Conservation (phyloP, 35 echinoderm and acorn worm genomes). For the Eucidaris tribuloides region DNA sequence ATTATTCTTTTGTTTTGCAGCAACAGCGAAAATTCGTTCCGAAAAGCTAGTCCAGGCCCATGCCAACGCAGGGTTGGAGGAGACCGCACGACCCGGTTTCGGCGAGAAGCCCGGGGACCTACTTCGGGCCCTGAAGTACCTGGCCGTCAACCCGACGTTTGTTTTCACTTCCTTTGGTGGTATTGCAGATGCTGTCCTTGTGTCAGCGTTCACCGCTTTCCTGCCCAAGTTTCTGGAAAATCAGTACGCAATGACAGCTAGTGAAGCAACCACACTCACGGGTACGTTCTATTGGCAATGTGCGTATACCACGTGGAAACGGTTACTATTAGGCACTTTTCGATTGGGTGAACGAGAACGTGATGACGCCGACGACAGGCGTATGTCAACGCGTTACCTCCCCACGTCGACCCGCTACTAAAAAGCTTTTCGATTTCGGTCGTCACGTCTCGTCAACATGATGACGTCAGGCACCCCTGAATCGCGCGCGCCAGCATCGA, state of each 20-base stretch:
- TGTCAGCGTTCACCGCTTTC: slow-evolving; percentile 52
- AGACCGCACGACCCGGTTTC: slow-evolving; percentile 13
- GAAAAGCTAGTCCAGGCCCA: slow-evolving; percentile 61
- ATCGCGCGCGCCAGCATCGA: too few relatives aligned
- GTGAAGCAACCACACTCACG: slow-evolving; percentile 36
- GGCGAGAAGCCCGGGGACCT: slow-evolving; percentile 33
- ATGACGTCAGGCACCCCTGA: too few relatives aligned
- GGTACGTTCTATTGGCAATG: too few relatives aligned
- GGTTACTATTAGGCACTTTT: too few relatives aligned
- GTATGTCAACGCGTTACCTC: too few relatives aligned
- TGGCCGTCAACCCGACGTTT: slow-evolving; percentile 63
- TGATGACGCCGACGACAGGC: too few relatives aligned
- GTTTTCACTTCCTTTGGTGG: slow-evolving; percentile 39
- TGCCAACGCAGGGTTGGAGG: background rate
- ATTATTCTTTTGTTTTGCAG: slow-evolving; percentile 21
- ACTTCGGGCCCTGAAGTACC: slow-evolving; percentile 35
- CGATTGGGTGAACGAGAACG: too few relatives aligned
- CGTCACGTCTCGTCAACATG: too few relatives aligned
- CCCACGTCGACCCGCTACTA: too few relatives aligned
- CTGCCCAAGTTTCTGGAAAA: slow-evolving; percentile 65
- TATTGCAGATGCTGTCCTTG: slow-evolving; percentile 30
- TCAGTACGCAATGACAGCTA: slow-evolving; percentile 47
- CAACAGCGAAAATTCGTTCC: slow-evolving; percentile 41
- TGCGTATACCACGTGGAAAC: too few relatives aligned
- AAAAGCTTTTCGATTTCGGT: too few relatives aligned